Conservation (phyloP, 1,140 invertebrate genomes). For the Sycobia sp. region DNA sequence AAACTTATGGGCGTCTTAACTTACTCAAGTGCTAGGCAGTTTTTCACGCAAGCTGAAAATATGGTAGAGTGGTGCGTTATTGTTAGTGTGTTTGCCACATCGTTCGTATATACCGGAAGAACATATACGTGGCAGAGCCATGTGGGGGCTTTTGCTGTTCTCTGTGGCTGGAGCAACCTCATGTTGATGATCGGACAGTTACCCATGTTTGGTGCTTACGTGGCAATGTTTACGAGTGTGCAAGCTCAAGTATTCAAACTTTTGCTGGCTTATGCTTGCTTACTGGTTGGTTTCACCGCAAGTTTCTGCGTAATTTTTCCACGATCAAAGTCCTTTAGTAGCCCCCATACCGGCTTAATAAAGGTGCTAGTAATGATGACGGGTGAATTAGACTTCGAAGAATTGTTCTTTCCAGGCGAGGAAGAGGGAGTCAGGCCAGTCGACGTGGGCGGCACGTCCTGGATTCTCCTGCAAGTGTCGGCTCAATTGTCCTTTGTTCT, state of each 20-base stretch:
- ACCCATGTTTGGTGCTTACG: constrained; percentile 83
- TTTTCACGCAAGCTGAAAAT: constrained; percentile 81
- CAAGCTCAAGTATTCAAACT: constrained; percentile 85
- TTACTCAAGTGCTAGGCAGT: constrained; percentile 76
- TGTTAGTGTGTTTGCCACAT: constrained; percentile 79
- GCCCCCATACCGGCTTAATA: constrained; percentile 78
- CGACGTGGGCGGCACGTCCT: constrained; percentile 44
- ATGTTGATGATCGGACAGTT: constrained; percentile 87
- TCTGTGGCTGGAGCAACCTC: constrained; percentile 83
- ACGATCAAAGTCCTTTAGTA: constrained; percentile 76
- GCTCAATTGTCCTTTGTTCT: constrained; percentile 76
- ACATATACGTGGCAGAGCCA: constrained; percentile 83
- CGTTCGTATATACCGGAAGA: constrained; percentile 75
- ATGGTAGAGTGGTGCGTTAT: constrained; percentile 86
- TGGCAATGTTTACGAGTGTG: constrained; percentile 85
- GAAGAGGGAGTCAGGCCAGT: constrained; percentile 67
- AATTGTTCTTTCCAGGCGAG: constrained; percentile 65
- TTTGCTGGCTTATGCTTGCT: constrained; percentile 80
- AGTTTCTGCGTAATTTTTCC: constrained; percentile 87
- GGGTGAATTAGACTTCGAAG: constrained; percentile 77
- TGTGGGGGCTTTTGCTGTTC: constrained; percentile 79
- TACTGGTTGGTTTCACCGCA: constrained; percentile 83
- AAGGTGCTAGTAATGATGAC: constrained; percentile 86
- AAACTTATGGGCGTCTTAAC: constrained; percentile 79
- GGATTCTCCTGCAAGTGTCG: constrained; percentile 70